Evolutionary conservation across 1,140 invertebrate genomes (phyloP).

Genomic region (Trinorchestia longiramus): DNA sequence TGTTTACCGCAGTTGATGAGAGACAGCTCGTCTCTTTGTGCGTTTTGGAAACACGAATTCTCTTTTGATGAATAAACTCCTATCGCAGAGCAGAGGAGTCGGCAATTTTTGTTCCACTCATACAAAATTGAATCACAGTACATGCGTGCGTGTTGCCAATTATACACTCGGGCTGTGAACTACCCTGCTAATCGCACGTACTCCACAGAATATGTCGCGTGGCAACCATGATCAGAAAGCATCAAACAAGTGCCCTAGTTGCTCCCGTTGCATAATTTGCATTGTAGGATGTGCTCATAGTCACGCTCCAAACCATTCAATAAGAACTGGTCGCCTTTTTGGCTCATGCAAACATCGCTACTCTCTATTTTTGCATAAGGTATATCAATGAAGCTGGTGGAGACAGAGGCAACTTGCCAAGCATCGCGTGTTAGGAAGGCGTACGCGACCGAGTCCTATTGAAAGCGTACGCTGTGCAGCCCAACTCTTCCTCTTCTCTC

Average conservation of each 20-base stretch:
- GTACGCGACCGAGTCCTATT: background rate
- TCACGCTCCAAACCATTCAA: constrained; percentile 52
- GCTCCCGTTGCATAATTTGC: constrained; percentile 48
- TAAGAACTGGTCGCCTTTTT: constrained; percentile 24
- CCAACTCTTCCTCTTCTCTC: constrained; percentile 5
- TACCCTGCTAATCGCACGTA: background rate
- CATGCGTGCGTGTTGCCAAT: background rate
- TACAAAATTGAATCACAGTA: background rate
- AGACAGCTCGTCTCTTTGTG: background rate
- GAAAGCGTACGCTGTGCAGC: background rate
- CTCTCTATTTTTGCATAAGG: constrained; percentile 46
- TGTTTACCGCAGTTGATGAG: background rate
- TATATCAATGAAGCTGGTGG: constrained; percentile 20
- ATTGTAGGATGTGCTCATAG: constrained; percentile 25
- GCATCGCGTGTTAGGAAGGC: background rate
- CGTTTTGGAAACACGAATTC: background rate
- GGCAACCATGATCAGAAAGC: background rate
- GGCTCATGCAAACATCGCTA: constrained; percentile 21
- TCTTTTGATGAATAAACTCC: background rate
- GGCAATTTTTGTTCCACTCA: background rate
- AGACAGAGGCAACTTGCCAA: background rate
- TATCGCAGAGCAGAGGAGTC: background rate
- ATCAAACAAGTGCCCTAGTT: background rate
- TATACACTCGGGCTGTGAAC: background rate
- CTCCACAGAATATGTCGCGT: background rate